A percentile compares a stretch with the other conserved stretches of the same genome.
Evolutionary conservation across 1,140 invertebrate genomes (phyloP).

Genomic region (Agrilus planipennis): DNA sequence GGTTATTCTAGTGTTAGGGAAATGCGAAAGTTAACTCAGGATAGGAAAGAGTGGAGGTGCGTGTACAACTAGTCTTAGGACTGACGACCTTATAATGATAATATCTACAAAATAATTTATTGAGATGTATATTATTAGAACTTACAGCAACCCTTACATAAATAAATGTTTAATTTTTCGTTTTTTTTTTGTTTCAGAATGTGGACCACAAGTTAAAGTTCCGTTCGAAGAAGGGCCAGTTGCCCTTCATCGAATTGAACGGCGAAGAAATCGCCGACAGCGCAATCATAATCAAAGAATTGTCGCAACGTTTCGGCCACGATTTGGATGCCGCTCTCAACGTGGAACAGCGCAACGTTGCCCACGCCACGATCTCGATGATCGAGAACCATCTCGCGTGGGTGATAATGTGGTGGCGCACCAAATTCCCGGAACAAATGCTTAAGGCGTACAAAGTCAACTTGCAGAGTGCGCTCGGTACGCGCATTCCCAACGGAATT

Average conservation of each 20-base stretch:
- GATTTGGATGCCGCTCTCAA: slow-evolving; percentile 70
- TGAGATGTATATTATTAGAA: no score
- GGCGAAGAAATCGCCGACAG: slow-evolving; percentile 88
- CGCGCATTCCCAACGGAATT: slow-evolving; percentile 74
- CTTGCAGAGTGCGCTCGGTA: slow-evolving; percentile 74
- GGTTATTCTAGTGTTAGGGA: no score
- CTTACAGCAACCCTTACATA: no score
- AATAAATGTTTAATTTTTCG: no score
- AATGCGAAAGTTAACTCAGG: no score
- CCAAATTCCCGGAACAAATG: slow-evolving; percentile 76
- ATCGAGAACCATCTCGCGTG: slow-evolving; percentile 86
- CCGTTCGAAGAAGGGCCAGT: slow-evolving; percentile 83
- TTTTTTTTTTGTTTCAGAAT: slow-evolving; percentile 71
- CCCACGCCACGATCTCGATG: slow-evolving; percentile 91
- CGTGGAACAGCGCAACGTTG: slow-evolving; percentile 71
- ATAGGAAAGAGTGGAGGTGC: no score
- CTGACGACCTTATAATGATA: no score
- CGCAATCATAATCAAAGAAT: slow-evolving; percentile 74
- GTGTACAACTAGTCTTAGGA: no score
- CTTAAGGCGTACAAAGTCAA: slow-evolving; percentile 84
- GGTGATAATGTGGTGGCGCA: slow-evolving; percentile 79
- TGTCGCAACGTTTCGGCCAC: slow-evolving; percentile 68
- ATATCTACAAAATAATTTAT: no score
- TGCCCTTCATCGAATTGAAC: slow-evolving; percentile 88
- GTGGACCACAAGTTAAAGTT: slow-evolving; percentile 89